Conservation (phyloP, 2,888 invertebrate species). For the Cerceris rybyensis region DNA sequence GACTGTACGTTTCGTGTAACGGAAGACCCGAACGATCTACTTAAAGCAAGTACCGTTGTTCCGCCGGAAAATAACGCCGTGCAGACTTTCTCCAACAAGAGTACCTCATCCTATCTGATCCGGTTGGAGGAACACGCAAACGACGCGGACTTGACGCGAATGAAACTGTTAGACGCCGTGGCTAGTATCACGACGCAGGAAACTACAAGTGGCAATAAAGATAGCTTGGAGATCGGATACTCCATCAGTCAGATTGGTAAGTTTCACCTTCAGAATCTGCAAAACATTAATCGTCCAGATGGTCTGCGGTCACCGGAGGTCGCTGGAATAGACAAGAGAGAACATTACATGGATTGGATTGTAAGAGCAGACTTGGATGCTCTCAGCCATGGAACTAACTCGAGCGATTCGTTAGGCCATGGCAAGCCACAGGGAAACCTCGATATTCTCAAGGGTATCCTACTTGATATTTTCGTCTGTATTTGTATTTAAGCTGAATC, state of each 20-base stretch:
- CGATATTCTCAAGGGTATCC: slow-evolving; percentile 75
- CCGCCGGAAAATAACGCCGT: slow-evolving; percentile 1
- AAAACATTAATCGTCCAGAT: slow-evolving; percentile 53
- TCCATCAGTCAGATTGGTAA: slow-evolving; percentile 74
- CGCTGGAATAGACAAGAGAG: slow-evolving; percentile 60
- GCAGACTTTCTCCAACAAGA: background rate
- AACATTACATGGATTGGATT: slow-evolving; percentile 70
- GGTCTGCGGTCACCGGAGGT: slow-evolving; percentile 39
- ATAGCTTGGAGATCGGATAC: slow-evolving; percentile 75
- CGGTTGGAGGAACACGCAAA: slow-evolving; percentile 10
- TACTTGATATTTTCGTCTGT: slow-evolving; percentile 77
- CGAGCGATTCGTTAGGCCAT: slow-evolving; percentile 69
- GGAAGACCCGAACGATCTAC: slow-evolving; percentile 8
- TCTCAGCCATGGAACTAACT: slow-evolving; percentile 70
- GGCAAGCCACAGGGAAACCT: slow-evolving; percentile 75
- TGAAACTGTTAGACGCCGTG: slow-evolving; percentile 33
- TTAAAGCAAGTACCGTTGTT: background rate
- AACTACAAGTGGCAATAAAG: slow-evolving; percentile 71
- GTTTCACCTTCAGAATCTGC: slow-evolving; percentile 68
- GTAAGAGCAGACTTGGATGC: slow-evolving; percentile 68
- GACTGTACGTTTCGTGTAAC: slow-evolving; percentile 37
- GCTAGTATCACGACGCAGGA: slow-evolving; percentile 50
- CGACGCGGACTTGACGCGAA: slow-evolving; percentile 18
- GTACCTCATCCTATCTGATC: background rate
- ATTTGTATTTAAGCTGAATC: slow-evolving; percentile 71